Evolutionary conservation across 2,113 vertebrate species (phyloP), one percentile per base, ranked within the genome.

Genomic region (Nesospiza acunhae): DNA sequence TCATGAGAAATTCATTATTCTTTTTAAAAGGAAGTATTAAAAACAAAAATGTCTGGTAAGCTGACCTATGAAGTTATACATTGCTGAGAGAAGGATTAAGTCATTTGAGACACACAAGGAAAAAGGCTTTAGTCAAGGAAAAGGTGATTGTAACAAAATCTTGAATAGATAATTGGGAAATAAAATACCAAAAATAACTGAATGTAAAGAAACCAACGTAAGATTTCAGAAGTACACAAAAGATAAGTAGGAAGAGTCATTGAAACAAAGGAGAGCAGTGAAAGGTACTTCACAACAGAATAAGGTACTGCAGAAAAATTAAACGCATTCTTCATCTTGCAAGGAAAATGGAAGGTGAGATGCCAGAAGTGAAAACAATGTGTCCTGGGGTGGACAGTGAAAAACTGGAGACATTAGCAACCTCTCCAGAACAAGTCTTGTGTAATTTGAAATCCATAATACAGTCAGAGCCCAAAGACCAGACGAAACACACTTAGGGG

Each of bases 391-490:
- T 58, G 55, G 75, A 91, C 66, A 92, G 23, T 74, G 70, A 85
- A 95, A 94, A 94, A 90, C 26, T 67, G 68, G 50, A 86, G 72
- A 80, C 22, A 84, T 94, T 90, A 94, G 30, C 56, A 78, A 91
- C 44, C n/a, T 84, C 52, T 88, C 50, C 82, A 89, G 69, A 90
- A 92, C 35, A 93, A 88, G 19, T 85, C 76, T 50, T 58, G 47
- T 68, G 69, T 92, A 87, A 96, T 87, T 76, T 70, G 80, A 97
- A 95, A 94, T 94, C 92, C 89, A 88, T 93, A 81, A 88, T 95
- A 41, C 42, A 59, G 41, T 79, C 39, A 86, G 68, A 89, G 22
- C 17, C 33, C 69, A 56, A 85, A 87, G 79, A 87, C 27, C 62
- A 90, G 42, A 66, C 80, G 49, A 80, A 35, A 82, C 35, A 67